These are phyloP conservation scores for Fragum fragum DNA, from an alignment of 2,888 invertebrate genomes.

Conservation along the genomic window DNA sequence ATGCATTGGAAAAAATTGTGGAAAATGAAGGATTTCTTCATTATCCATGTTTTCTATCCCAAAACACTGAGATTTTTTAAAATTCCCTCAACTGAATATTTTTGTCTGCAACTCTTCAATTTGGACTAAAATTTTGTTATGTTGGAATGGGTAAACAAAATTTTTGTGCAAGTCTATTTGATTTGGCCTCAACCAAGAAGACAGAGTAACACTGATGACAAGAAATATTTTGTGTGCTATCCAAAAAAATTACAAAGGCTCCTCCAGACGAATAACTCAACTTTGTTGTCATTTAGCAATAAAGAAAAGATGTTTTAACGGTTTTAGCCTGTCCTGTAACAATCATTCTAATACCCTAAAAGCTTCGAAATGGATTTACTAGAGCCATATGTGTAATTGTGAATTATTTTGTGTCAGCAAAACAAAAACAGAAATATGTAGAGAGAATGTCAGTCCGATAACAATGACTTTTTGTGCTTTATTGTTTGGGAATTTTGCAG, in stretches of 20 bases:
- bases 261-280: slow-evolving; percentile 33
- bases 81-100: no score
- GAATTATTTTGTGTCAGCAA: slow-evolving; percentile 42
- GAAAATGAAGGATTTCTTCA: no score
- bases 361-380: slow-evolving; percentile 25
- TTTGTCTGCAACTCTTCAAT: no score
- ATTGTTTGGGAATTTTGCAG: slow-evolving; percentile 38
- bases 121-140: no score
- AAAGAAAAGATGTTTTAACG: slow-evolving; percentile 37
- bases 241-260: neutral
- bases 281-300: slow-evolving; percentile 34
- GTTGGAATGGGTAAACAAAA: no score
- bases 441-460: slow-evolving; percentile 12
- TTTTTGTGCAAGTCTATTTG: no score
- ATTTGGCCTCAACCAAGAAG: no score
- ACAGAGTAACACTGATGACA: no score
- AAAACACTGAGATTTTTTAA: no score
- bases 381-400: slow-evolving; percentile 34
- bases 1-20: no score
- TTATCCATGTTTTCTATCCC: no score
- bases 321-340: slow-evolving; percentile 2
- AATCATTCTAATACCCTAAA: slow-evolving; percentile 41
- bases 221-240: neutral
- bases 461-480: slow-evolving; percentile 34
- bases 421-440: slow-evolving; percentile 28